A percentile compares a stretch with the other conserved stretches of the same genome.
Conservation (phyloP, 2,797 vertebrate species). For the Sebastes cheni region DNA sequence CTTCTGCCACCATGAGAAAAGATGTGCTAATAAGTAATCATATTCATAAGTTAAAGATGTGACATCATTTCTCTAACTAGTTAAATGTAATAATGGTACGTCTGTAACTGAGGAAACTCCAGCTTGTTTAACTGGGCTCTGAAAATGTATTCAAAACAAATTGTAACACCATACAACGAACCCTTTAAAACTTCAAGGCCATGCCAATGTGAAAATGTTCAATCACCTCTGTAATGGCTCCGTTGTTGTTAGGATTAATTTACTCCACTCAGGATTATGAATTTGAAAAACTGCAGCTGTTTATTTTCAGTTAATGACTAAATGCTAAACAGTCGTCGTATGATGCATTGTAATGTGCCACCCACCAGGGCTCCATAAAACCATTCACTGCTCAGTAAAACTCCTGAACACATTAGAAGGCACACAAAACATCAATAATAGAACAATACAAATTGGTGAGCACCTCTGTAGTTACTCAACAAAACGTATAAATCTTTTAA, state of each 20-base stretch:
- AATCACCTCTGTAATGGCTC: constrained; percentile 22
- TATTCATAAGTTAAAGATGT: not conserved
- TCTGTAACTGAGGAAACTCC: not conserved
- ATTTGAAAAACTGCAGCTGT: constrained; percentile 49
- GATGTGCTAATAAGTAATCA: not conserved
- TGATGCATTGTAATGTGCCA: constrained; percentile 49
- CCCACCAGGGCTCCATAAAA: constrained; percentile 50
- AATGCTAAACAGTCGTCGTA: constrained; percentile 28
- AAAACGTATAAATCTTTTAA: not conserved
- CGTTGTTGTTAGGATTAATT: constrained; percentile 39
- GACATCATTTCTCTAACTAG: not conserved
- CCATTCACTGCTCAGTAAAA: constrained; percentile 26
- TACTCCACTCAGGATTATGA: constrained; percentile 39
- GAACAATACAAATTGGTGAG: constrained; percentile 26
- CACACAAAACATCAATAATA: constrained; percentile 28
- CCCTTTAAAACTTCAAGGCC: constrained; percentile 17
- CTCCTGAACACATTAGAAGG: constrained; percentile 34
- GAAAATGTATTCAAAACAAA: not conserved
- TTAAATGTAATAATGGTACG: no score
- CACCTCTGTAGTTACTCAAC: constrained; percentile 5
- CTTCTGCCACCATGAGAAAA: not conserved
- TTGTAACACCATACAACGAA: not conserved
- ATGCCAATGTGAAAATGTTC: constrained; percentile 2
- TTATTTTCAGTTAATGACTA: constrained; percentile 53
- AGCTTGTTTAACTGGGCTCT: not conserved